Evolutionary conservation across 2,113 vertebrate genomes (phyloP).

Genomic region (Psettodes erumei): DNA sequence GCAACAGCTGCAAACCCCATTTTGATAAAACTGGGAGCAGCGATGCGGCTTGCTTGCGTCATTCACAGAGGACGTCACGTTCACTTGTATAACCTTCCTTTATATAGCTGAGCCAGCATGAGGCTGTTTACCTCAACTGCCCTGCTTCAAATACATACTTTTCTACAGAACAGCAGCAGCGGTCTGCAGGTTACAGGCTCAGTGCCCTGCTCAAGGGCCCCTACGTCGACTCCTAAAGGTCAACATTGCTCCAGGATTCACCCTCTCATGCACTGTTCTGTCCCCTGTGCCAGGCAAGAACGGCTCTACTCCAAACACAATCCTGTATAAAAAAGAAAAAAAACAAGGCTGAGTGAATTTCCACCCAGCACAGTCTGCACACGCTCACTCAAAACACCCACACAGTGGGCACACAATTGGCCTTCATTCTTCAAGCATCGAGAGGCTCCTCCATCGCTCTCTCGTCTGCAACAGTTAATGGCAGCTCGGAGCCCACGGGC

Average conservation of each 20-base stretch:
- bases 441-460: slow-evolving; percentile 60
- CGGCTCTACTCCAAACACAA: slow-evolving; percentile 5
- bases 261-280: slow-evolving; percentile 2
- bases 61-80: background rate
- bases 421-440: slow-evolving; percentile 54
- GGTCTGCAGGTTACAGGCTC: background rate
- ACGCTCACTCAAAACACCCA: slow-evolving; percentile 52
- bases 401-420: slow-evolving; percentile 49
- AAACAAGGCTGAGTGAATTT: slow-evolving; percentile 29
- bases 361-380: background rate
- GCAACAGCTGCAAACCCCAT: background rate
- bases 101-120: slow-evolving; percentile 4
- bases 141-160: background rate
- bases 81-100: background rate
- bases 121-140: background rate
- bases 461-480: slow-evolving; percentile 59
- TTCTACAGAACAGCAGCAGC: background rate
- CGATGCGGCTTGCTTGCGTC: background rate
- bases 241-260: background rate
- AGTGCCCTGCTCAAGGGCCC: background rate
- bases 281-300: background rate
- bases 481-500: slow-evolving; percentile 62
- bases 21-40: background rate
- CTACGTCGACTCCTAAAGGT: background rate
- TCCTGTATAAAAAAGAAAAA: too few relatives aligned